Evolutionary conservation across 2,113 vertebrate species (phyloP).

Genomic region (Ceyx margarethae): DNA sequence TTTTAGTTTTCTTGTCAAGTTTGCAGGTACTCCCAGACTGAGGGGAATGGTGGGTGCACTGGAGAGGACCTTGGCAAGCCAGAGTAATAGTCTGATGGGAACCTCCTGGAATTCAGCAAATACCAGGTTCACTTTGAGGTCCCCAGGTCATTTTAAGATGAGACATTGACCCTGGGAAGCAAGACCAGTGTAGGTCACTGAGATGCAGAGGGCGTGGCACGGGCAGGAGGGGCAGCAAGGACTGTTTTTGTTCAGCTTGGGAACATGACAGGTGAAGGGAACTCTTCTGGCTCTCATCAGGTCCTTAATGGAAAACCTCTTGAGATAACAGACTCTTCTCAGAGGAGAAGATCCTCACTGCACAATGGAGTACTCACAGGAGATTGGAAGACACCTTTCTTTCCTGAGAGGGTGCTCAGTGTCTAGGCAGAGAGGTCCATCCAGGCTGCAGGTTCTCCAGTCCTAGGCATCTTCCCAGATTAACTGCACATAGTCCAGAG

Average conservation of each 20-base stretch:
- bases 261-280: background rate
- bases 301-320: background rate
- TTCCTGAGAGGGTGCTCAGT: background rate
- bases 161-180: background rate
- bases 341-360: background rate
- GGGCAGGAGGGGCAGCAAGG: background rate
- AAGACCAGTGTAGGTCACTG: background rate
- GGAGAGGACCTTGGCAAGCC: background rate
- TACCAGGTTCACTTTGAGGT: background rate
- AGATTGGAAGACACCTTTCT: background rate
- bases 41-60: fast-evolving
- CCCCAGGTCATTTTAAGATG: background rate
- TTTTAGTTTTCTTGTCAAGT: background rate
- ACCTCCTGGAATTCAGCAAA: background rate
- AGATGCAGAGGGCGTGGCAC: background rate
- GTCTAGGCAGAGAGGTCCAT: fast-evolving
- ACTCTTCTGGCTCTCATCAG: background rate
- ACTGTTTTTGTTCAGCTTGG: background rate
- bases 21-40: background rate
- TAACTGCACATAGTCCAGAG: too few relatives aligned
- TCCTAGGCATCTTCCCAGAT: fast-evolving
- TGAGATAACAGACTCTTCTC: background rate
- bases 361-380: background rate
- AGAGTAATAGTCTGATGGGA: background rate
- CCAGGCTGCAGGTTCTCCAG: fast-evolving